These are phyloP conservation scores for Drosophila sproati DNA, from an alignment of 1,140 invertebrate genomes.

Conservation along the genomic window DNA sequence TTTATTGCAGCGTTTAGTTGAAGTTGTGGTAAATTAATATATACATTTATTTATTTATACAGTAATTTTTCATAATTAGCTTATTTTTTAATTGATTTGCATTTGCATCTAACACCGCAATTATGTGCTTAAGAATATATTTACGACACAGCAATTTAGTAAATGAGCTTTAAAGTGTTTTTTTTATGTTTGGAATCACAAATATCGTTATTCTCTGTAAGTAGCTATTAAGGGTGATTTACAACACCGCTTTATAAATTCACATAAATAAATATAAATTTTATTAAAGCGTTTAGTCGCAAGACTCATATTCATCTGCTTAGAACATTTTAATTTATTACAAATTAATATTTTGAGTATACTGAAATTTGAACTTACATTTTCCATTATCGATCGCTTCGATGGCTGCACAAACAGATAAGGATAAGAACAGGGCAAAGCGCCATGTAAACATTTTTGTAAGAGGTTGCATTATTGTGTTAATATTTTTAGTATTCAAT, in stretches of 20 bases:
- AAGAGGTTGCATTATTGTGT: conserved; percentile 52
- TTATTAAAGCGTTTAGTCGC: too few species aligned
- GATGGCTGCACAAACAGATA: conserved; percentile 36
- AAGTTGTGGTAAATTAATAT: not conserved
- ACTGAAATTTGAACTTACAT: conserved; percentile 65
- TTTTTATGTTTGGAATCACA: not conserved
- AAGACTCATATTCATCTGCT: not conserved
- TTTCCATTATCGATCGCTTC: conserved; percentile 72
- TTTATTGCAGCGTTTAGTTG: not conserved
- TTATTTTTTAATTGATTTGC: not conserved
- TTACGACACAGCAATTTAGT: not conserved
- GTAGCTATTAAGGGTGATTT: not conserved
- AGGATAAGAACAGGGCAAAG: conserved; percentile 57
- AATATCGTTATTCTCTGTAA: too few species aligned
- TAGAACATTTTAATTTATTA: too few species aligned
- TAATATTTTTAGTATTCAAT: not conserved
- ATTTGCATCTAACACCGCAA: not conserved
- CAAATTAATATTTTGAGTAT: not conserved
- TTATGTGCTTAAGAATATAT: not conserved
- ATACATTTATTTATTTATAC: not conserved
- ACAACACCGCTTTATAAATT: not conserved
- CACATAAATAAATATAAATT: too few species aligned
- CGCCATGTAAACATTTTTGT: conserved; percentile 34
- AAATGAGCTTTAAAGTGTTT: not conserved
- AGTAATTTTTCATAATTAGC: too few species aligned